Evolutionary conservation across 2,797 vertebrate species (phyloP), one percentile per base, ranked within the genome.

Genomic region (Hydrocynus forskahlii): DNA sequence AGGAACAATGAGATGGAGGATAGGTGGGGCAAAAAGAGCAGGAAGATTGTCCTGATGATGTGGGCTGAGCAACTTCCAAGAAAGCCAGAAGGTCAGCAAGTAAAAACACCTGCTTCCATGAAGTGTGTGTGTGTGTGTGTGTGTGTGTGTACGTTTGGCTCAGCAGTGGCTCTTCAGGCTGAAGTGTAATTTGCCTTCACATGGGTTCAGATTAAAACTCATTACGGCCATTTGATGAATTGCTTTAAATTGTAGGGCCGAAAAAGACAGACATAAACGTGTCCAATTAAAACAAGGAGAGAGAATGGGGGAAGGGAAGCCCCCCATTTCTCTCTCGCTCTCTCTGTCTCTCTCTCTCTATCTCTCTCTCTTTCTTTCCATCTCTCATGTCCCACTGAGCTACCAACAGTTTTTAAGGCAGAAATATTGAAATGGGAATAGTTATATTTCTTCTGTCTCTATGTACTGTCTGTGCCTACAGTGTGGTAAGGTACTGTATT

Each of bases 181-280:
- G 81, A 86, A 85, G 90, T 88, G 87, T 91, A 91, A 93, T 92
- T 93, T 90, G 89, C 86, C 90, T 77, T 91, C 87, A 88, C 85
- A 88, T 92, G 89, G 87, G 87, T 90, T 90, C 89, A 86, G 90
- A 93, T 93, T 93, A 94, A 89, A 90, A 89, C 88, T 93, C 89
- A 92, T 94, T 93, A 94, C 86, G 75, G 90, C 84, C 86, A 88
- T 86, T 83, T 92, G 92, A 93, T 89, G 83, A 91, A 94, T 91
- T 81, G 83, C 78, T 81, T 88, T 85, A 91, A 90, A 93, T 92
- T 90, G 90, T 86, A 90, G 76, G 89, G 89, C 89, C 86, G 87
- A 85, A 87, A 86, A 59, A 23, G 68, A 67, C 86, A 88, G 87
- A 87, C 88, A 82, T 81, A 38, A 71, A 70, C n/a, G 50, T 85